These are phyloP conservation scores for Drosophila hamatofila DNA, from an alignment of 2,888 invertebrate species.

Conservation along the genomic window DNA sequence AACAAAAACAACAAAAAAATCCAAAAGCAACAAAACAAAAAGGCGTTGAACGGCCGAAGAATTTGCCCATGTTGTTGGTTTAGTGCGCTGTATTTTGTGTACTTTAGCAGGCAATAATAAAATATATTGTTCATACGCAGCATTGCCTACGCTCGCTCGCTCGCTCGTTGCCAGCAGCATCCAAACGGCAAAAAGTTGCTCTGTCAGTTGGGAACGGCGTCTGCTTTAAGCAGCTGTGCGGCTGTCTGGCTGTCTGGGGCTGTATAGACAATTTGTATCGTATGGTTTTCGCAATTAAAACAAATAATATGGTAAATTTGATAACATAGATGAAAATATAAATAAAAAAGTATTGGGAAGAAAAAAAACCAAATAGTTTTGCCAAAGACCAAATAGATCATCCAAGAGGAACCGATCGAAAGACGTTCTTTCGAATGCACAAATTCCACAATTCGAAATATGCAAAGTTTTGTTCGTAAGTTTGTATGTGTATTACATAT, in stretches of 20 bases:
- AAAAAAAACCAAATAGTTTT: neutral
- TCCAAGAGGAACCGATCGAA: neutral
- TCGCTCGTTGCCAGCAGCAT: constrained; percentile 34
- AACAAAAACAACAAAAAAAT: constrained; percentile 21
- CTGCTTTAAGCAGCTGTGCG: constrained; percentile 63
- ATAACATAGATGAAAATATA: neutral
- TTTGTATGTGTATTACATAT: constrained; percentile 32
- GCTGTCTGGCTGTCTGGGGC: constrained; percentile 13
- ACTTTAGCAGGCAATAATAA: constrained; percentile 65
- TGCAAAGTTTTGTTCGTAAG: constrained; percentile 11
- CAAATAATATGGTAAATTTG: neutral
- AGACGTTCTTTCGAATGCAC: neutral
- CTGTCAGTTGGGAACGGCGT: constrained; percentile 68
- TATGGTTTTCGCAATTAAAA: neutral
- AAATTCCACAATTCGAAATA: constrained; percentile 1
- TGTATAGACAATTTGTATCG: constrained; percentile 35
- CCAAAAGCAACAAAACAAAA: constrained; percentile 41
- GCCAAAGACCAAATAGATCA: neutral
- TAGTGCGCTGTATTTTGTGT: constrained; percentile 58
- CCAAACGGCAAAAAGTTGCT: constrained; percentile 46
- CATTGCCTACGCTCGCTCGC: constrained; percentile 52
- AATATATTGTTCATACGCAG: constrained; percentile 72
- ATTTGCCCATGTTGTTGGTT: constrained; percentile 48
- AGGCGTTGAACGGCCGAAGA: constrained; percentile 46
- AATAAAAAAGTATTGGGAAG: neutral